These are phyloP conservation scores for Polypedilum vanderplanki DNA, from an alignment of 1,140 invertebrate genomes.

Conservation along the genomic window DNA sequence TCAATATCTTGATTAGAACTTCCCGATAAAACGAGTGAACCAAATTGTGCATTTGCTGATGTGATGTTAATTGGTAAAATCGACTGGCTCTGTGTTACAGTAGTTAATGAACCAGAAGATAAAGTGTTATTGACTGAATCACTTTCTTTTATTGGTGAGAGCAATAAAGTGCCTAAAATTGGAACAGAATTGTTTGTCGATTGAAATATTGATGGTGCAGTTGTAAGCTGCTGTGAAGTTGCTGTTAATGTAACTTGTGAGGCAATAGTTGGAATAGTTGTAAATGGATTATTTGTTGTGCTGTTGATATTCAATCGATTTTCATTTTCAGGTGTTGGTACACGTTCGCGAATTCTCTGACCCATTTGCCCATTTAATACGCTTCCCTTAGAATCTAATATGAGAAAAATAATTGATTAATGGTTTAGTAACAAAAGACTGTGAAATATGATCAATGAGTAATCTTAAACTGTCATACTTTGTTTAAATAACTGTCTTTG, in stretches of 20 bases:
- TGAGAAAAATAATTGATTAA: background rate
- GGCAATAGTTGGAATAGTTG: slow-evolving; percentile 34
- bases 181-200: slow-evolving; percentile 59
- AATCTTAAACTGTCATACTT: slow-evolving; percentile 44
- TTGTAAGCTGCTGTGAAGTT: slow-evolving; percentile 45
- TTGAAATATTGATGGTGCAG: slow-evolving; percentile 53
- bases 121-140: slow-evolving; percentile 65
- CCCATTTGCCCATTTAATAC: slow-evolving; percentile 53
- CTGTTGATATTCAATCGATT: slow-evolving; percentile 48
- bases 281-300: background rate
- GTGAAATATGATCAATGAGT: background rate
- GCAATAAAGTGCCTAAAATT: slow-evolving; percentile 61
- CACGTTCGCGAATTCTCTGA: slow-evolving; percentile 67
- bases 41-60: slow-evolving; percentile 25
- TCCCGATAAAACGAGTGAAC: background rate
- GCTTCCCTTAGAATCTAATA: slow-evolving; percentile 46
- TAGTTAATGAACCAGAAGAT: slow-evolving; percentile 48
- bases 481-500: slow-evolving; percentile 57
- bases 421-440: background rate
- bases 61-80: slow-evolving; percentile 24
- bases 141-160: slow-evolving; percentile 69
- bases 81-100: background rate
- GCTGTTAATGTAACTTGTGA: slow-evolving; percentile 42
- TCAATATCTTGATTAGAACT: background rate
- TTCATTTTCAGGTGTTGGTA: slow-evolving; percentile 75